Conservation (phyloP, 2,888 invertebrate genomes). For the Microplitis deprimator region DNA sequence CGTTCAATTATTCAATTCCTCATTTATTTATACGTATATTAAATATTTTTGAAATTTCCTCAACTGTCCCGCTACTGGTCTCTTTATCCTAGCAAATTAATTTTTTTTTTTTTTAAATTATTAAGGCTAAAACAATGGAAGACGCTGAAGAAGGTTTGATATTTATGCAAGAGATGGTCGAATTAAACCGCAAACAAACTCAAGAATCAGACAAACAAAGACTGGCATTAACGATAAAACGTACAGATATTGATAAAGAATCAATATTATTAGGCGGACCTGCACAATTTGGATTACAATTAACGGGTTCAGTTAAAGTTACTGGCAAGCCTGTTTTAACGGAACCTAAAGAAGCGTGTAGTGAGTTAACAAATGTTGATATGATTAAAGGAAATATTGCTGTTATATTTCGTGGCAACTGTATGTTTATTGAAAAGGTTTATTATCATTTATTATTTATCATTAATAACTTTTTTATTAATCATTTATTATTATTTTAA, state of each 20-base stretch:
- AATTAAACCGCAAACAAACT: conserved; percentile 83
- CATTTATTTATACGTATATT: no score
- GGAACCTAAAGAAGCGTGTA: conserved; percentile 81
- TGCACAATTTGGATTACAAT: conserved; percentile 89
- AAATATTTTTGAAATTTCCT: no score
- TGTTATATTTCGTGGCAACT: conserved; percentile 91
- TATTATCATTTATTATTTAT: conserved; percentile 6
- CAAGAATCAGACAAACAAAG: conserved; percentile 75
- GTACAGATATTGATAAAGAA: conserved; percentile 66
- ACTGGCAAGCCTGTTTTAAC: conserved; percentile 79
- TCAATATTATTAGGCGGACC: conserved; percentile 84
- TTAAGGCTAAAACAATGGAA: conserved; percentile 86
- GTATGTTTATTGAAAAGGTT: conserved; percentile 95
- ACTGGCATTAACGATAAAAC: conserved; percentile 73
- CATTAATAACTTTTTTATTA: background rate
- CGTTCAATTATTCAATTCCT: no score
- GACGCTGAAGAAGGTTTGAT: conserved; percentile 93
- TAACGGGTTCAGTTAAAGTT: conserved; percentile 78
- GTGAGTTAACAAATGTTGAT: conserved; percentile 75
- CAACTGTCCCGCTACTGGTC: no score
- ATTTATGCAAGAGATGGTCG: conserved; percentile 98
- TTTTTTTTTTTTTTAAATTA: conserved; percentile 17
- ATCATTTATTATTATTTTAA: background rate
- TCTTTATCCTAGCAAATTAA: no score
- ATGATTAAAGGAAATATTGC: conserved; percentile 82